Base-by-base conservation (phyloP, 2,888 invertebrate genomes). In the Torymus aiolomorphi region DNA sequence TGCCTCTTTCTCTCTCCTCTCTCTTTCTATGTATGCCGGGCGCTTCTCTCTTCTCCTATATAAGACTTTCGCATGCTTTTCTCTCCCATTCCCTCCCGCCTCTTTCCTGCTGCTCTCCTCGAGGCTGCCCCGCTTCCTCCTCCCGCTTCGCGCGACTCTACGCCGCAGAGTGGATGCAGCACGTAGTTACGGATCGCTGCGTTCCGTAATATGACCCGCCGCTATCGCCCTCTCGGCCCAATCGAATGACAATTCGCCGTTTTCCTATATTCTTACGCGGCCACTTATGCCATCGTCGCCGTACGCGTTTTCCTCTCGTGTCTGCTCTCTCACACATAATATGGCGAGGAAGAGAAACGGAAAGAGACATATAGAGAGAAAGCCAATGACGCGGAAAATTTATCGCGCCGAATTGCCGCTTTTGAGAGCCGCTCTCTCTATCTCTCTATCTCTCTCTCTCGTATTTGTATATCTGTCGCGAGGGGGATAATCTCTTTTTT, bases 141-240 rank as follows among this genome's bases (percentile, higher is more conserved):
- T 57, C 13, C 42, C 42, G 12, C 59, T 18, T n/a, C 18, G 54
- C 31, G n/a, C 52, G 74, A 80, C 66, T 16, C 51, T 16, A 52
- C 3, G 52, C 42, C 51, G 54, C 49, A 76, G 24, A 77, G 56
- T 76, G 70, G 76, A 81, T 81, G 78, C 77, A 52, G 75, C 57
- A 80, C 65, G 73, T 82, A 81, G 80, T 83, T 77, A 82, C 71
- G 74, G 78, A 76, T 76, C 76, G 65, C 51, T 66, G 66, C 66
- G 63, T 63, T 24, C 71, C 71, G 75, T 72, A 79, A 69, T 62
- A 51, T 57, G 13, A 54, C 59, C 63, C 54, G 70, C 69, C 73
- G 76, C 70, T 54, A 18, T 66, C 49, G 66, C 66, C 56, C n/a
- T 56, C 42, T 10, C 31, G 16, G 16, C 59, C 71, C 72, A 31